Base-by-base conservation (phyloP, 2,113 vertebrate genomes). In the Bucco capensis region DNA sequence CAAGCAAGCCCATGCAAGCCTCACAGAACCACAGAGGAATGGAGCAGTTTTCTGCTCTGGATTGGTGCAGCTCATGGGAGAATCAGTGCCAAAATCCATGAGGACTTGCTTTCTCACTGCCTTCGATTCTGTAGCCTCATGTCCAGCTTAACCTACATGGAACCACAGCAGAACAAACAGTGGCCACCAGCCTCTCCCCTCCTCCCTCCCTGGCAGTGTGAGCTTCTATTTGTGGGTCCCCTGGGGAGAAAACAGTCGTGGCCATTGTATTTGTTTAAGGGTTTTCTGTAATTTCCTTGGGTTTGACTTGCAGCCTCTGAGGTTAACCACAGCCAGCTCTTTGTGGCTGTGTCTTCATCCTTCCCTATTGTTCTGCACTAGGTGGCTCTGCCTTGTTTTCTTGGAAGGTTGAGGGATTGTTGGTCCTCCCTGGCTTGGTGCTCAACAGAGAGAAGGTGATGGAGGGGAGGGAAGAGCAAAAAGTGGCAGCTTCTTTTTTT, bases 271-370 rank as follows among this genome's bases (percentile, higher is more conserved):
- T 96, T 92, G 96, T 92, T 95, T 93, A 82, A 94, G 96, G 94
- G 80, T 94, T 96, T 75, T 76, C 88, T 95, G 94, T 91, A 86
- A 96, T 95, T 96, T 96, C 93, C 96, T 93, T 87, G 94, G 96
- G 90, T 86, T 95, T 92, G 88, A 78, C 61, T n/a, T 69, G 70
- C 70, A 91, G 94, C 92, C 94, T 95, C 89, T 95, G 93, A 90
- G 94, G 95, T 95, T 94, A 95, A 93, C 94, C 96, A 92, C 93
- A 90, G 94, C 88, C 76, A 75, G 94, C 86, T 50, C 90, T 78
- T n/a, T 33, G 92, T 61, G 96, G 94, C 93, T 50, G 73, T 46
- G 88, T 64, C 95, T 89, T 75, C 93, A 75, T 91, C 80, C 1
- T 65, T 67, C 83, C 46, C 83, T 9, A 86, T 94, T 95, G 93